Evolutionary conservation across 2,113 vertebrate species (phyloP).

Genomic region (Sceloporus undulatus): DNA sequence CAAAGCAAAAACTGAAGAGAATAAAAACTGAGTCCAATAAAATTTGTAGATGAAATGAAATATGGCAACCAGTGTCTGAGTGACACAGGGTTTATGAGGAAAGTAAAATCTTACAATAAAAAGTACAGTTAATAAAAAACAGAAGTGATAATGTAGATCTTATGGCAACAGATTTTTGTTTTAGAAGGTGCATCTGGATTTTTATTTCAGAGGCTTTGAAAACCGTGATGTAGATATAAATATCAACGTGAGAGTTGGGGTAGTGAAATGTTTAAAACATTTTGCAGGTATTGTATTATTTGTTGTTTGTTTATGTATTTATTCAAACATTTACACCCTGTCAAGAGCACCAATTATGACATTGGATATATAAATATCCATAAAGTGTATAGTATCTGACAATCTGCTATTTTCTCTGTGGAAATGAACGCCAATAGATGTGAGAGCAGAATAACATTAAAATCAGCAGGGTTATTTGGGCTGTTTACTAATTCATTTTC

Average conservation of each 20-base stretch:
- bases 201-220: conserved; percentile 51
- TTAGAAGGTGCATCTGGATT: conserved; percentile 30
- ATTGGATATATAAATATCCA: neutral
- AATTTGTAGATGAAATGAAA: conserved; percentile 28
- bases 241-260: conserved; percentile 44
- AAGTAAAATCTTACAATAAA: conserved; percentile 65
- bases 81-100: conserved; percentile 63
- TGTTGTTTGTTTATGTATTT: neutral
- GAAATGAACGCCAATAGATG: conserved; percentile 48
- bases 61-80: conserved; percentile 39
- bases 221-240: conserved; percentile 31
- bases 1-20: conserved; percentile 58
- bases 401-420: conserved; percentile 20
- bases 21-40: conserved; percentile 34
- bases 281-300: conserved; percentile 15
- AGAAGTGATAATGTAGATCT: conserved; percentile 47
- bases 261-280: conserved; percentile 14
- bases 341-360: neutral
- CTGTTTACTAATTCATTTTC: conserved; percentile 55
- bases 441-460: conserved; percentile 34
- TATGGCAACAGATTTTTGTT: conserved; percentile 45
- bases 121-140: conserved; percentile 44
- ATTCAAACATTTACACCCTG: neutral
- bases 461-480: conserved; percentile 33
- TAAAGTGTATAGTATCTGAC: conserved; percentile 2